Evolutionary conservation across 1,140 invertebrate genomes (phyloP), one percentile per base, ranked within the genome.

Genomic region (Amphibalanus amphitrite): DNA sequence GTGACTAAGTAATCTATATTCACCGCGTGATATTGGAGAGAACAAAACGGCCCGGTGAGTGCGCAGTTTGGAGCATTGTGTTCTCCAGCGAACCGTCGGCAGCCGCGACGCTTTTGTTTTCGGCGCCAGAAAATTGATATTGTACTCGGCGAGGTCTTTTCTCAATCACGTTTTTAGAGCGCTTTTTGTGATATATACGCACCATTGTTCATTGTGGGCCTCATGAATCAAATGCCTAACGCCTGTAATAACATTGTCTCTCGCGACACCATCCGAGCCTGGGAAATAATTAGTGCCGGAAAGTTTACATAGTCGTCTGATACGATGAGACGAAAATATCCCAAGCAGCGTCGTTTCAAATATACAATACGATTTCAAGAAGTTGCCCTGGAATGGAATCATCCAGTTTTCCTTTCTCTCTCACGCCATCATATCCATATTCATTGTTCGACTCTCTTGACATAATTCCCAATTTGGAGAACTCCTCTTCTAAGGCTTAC

Each of bases 1-100:
- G 47, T 59, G 47, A 59, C 47, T 59, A 59, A 59, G 47, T 59
- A 59, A 59, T 59, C 47, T 59, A 59, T 59, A 59, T 59, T 59
- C 47, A 59, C 47, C 47, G 20, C 47, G 20, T 59, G 47, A 59
- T 59, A 23, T 59, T 59, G 47, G 47, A 59, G 10, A 59, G 47
- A 59, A 59, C 47, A 59, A 59, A 59, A 59, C 47, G 6, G 47
- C 6, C 10, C 47, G 47, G 23, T 59, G 47, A 59, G 47, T 59
- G 10, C 47, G 47, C 47, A 59, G 47, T 59, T 59, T 59, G 47
- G 47, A 59, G 47, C 47, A 59, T 59, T 59, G 47, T 59, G 10
- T 59, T 59, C 47, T 23, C 47, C 10, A 23, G 13, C 13, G 10
- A 59, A 59, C 47, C 47, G 47, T 59, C 47, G 47, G 47, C 47